Percentiles rank a stretch among this genome's conserved stretches.
Evolutionary conservation across 2,888 invertebrate species (phyloP).

Genomic region (Ophioninae sp.): DNA sequence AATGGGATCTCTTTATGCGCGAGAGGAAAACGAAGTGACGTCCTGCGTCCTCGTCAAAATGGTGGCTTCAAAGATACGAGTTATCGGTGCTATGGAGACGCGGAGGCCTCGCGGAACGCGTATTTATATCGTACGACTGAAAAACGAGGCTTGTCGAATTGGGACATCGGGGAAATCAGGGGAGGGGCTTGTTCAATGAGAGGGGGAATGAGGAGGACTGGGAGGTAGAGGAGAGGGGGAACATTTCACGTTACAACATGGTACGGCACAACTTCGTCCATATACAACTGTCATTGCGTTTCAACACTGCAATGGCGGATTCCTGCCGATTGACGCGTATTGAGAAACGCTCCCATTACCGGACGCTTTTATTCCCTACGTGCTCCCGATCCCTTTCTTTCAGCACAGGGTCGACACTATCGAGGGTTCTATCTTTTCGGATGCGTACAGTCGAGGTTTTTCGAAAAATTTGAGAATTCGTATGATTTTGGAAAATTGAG

Average conservation of each 20-base stretch:
- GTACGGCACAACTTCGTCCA: neutral
- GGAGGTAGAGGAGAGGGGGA: neutral
- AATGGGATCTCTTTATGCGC: neutral
- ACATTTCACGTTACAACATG: neutral
- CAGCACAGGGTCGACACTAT: too few species aligned
- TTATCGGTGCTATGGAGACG: neutral
- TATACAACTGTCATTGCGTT: neutral
- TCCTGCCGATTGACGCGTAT: neutral
- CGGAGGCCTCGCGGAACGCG: neutral
- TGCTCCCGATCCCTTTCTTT: neutral
- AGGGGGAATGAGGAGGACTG: too few species aligned
- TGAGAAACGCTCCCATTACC: neutral
- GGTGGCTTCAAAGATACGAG: neutral
- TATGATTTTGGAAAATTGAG: too few species aligned
- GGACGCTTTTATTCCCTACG: neutral
- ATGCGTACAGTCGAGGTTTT: too few species aligned
- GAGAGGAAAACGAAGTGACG: neutral
- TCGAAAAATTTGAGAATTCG: too few species aligned
- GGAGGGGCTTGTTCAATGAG: neutral
- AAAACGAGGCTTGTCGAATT: neutral
- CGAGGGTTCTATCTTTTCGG: too few species aligned
- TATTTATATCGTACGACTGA: neutral
- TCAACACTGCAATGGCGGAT: neutral
- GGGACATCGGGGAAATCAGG: neutral
- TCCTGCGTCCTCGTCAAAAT: neutral